Percentiles rank a stretch among this genome's conserved stretches.
These are phyloP conservation scores for Borostomias antarcticus DNA, from an alignment of 2,797 vertebrate species.

Conservation along the genomic window DNA sequence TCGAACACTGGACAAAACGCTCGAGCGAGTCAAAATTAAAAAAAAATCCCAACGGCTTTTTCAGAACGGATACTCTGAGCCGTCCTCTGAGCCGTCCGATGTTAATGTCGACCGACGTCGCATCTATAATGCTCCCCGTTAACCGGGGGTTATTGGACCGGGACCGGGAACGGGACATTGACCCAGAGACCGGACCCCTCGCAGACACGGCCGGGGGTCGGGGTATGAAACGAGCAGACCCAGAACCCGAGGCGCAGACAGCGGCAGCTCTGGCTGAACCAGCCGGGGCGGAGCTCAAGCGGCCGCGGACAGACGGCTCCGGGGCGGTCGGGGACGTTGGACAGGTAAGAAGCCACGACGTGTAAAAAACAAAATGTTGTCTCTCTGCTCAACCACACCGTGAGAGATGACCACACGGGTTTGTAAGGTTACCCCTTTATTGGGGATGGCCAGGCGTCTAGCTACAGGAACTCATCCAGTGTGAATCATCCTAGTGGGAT, in stretches of 20 bases:
- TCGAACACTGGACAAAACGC: conserved; percentile 38
- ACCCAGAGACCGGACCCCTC: conserved; percentile 62
- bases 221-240: conserved; percentile 78
- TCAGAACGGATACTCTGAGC: conserved; percentile 54
- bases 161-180: conserved; percentile 75
- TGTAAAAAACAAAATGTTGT: too few species aligned
- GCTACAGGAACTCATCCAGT: too few species aligned
- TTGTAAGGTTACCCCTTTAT: background rate
- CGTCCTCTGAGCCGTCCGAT: too few species aligned
- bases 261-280: conserved; percentile 65
- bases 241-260: conserved; percentile 75
- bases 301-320: conserved; percentile 75
- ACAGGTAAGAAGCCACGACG: conserved; percentile 75
- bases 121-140: conserved; percentile 76
- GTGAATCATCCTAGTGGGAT: too few species aligned
- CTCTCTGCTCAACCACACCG: background rate
- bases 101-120: conserved; percentile 83
- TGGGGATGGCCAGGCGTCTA: too few species aligned
- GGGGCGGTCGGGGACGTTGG: conserved; percentile 70
- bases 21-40: conserved; percentile 15
- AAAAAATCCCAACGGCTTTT: conserved; percentile 21
- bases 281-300: conserved; percentile 75
- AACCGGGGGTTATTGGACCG: conserved; percentile 77
- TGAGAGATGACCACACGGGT: background rate
- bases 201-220: conserved; percentile 62